Base-by-base conservation (phyloP, 1,140 invertebrate genomes). In the Wiebesia pumilae region DNA sequence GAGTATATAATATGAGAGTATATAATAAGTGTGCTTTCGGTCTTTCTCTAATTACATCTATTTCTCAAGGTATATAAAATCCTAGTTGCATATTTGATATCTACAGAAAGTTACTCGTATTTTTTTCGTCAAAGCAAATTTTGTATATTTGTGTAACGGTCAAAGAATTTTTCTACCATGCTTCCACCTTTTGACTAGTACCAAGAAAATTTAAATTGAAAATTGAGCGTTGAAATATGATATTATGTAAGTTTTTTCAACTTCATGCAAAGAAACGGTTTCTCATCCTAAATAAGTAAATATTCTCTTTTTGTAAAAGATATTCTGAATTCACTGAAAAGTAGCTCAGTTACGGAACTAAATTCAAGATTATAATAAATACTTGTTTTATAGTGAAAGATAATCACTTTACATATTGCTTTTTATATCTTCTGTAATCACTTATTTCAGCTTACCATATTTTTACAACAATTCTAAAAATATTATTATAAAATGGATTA, bases 181-280 rank as follows among this genome's bases (percentile, higher is more conserved):
- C 33, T 35, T 78, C 10, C 19, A 73, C 38, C 69, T 40, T 73
- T 40, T 0, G 3, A 40, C n/a, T 40, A 35, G 1, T 6, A 24
- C 19, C 21, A 40, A 40, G 30, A 40, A 40, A 24, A 71, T 85
- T 85, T 71, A 69, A 80, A 85, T 85, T 78, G 62, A 51, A 84
- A 38, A 47, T 40, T 30, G 43, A n/a, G 67, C 27, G n/a, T 27
- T 79, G 75, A 67, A 73, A 81, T 85, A 47, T 62, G 40, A 85
- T 71, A 78, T 71, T 85, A 67, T 30, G 38, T 27, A 35, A 1
- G 0, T 75, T 73, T 67, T 69, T 82, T 81, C 40, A 33, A 30
- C 21, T 27, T 71, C 6, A 51, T 54, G 40, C 62, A 47, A 82
- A 58, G 75, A 10, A 71, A 69, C 47, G 83, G 67, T 84, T 84